Conservation (phyloP, 1,140 invertebrate species). For the Drosophila arawakana region DNA sequence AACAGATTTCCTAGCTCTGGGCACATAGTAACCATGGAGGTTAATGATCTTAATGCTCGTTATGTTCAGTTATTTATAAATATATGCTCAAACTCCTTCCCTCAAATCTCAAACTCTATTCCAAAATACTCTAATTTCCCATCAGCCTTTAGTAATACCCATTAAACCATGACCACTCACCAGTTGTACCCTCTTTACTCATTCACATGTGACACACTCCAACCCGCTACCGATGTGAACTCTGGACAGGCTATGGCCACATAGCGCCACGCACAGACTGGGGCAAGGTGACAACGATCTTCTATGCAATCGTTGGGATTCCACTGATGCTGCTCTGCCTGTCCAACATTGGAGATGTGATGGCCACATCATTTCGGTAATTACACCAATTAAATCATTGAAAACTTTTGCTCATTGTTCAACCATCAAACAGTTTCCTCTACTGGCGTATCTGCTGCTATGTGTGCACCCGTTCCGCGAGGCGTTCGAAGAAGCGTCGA, state of each 20-base stretch:
- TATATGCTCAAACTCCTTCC: neutral
- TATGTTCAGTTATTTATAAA: no score
- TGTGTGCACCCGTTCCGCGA: conserved; percentile 92
- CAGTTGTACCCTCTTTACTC: conserved; percentile 3
- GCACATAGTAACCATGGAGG: no score
- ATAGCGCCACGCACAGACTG: conserved; percentile 96
- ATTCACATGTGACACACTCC: conserved; percentile 11
- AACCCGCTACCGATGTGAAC: neutral
- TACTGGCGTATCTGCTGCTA: conserved; percentile 97
- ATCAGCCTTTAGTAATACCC: conserved; percentile 2
- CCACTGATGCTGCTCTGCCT: conserved; percentile 97
- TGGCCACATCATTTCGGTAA: conserved; percentile 96
- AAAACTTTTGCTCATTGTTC: neutral
- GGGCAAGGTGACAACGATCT: conserved; percentile 97
- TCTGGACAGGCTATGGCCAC: conserved; percentile 94
- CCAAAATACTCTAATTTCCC: neutral
- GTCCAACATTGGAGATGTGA: conserved; percentile 97
- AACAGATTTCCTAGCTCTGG: no score
- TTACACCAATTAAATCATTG: conserved; percentile 16
- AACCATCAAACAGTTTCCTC: conserved; percentile 87
- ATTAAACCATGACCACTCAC: conserved; percentile 13
- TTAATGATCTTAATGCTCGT: no score
- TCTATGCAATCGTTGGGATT: conserved; percentile 98
- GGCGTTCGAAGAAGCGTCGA: conserved; percentile 86
- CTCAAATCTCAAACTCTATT: neutral